phyloP scores from a whole-genome alignment of 2,113 vertebrate species.

The Chelonoidis abingdonii region DNA sequence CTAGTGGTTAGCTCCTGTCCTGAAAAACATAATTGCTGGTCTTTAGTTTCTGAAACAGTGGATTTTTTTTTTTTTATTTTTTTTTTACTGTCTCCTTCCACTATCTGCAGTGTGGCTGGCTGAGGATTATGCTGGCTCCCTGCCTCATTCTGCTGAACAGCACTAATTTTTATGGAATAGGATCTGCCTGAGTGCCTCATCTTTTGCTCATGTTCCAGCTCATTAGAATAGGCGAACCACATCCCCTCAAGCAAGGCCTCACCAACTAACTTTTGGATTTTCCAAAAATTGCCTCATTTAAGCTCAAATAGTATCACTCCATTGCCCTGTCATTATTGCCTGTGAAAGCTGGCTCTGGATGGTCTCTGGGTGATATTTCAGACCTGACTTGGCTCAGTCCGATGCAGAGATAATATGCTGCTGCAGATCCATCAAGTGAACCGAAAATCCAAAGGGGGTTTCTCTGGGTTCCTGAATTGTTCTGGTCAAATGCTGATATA shows the following conservation, averaged over 20 bases:
- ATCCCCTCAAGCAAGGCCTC: fast-evolving
- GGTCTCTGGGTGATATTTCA: neutral
- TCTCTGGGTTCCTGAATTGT: neutral
- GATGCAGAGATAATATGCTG: constrained; percentile 16
- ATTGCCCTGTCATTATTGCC: constrained; percentile 4
- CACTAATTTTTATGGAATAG: neutral
- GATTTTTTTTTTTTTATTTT: neutral
- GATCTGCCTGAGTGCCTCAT: fast-evolving
- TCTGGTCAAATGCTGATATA: neutral
- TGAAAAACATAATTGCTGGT: neutral
- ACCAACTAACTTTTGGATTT: neutral
- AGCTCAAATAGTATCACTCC: neutral
- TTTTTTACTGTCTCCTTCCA: neutral
- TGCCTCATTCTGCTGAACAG: neutral
- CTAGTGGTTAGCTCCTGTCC: neutral
- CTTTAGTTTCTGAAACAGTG: neutral
- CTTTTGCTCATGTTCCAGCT: neutral
- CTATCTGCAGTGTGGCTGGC: neutral
- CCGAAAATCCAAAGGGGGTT: neutral
- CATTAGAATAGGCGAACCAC: neutral
- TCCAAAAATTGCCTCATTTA: neutral
- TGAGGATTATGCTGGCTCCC: neutral
- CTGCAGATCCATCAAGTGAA: neutral
- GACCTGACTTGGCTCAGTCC: neutral
- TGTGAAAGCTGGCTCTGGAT: neutral